Evolutionary conservation across 2,797 vertebrate species (phyloP).

Genomic region (Sebastes taczanowskii): DNA sequence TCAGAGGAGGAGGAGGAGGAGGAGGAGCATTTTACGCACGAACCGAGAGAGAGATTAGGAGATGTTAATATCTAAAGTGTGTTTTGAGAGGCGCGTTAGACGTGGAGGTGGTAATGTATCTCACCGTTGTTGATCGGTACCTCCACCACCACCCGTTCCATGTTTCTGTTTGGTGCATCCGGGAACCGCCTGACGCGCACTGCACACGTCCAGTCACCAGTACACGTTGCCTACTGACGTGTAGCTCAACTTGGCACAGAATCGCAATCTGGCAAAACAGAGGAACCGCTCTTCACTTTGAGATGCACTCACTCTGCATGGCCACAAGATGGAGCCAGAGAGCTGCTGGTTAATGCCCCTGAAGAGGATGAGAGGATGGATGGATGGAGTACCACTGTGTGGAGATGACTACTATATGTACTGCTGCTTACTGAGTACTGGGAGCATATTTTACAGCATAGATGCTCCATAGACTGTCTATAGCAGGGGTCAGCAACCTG

Average conservation of each 20-base stretch:
- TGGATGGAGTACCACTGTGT: background rate
- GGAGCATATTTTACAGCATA: background rate
- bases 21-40: slow-evolving; percentile 32
- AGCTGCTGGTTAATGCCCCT: accelerated
- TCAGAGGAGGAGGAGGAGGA: slow-evolving; percentile 43
- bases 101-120: slow-evolving; percentile 49
- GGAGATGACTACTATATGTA: too few species aligned
- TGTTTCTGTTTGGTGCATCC: slow-evolving; percentile 74
- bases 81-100: slow-evolving; percentile 10
- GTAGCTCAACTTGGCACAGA: slow-evolving; percentile 80
- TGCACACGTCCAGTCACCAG: slow-evolving; percentile 84
- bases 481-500: too few species aligned
- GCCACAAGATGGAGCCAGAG: slow-evolving; percentile 69
- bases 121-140: slow-evolving; percentile 82
- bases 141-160: slow-evolving; percentile 82
- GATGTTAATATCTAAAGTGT: background rate
- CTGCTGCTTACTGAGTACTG: background rate
- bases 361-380: background rate
- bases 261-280: slow-evolving; percentile 47
- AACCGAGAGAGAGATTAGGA: slow-evolving; percentile 3
- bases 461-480: background rate
- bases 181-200: slow-evolving; percentile 78
- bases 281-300: background rate
- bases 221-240: slow-evolving; percentile 83
- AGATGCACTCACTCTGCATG: background rate